Conservation (phyloP, 2,113 vertebrate species). For the Etia nguti region DNA sequence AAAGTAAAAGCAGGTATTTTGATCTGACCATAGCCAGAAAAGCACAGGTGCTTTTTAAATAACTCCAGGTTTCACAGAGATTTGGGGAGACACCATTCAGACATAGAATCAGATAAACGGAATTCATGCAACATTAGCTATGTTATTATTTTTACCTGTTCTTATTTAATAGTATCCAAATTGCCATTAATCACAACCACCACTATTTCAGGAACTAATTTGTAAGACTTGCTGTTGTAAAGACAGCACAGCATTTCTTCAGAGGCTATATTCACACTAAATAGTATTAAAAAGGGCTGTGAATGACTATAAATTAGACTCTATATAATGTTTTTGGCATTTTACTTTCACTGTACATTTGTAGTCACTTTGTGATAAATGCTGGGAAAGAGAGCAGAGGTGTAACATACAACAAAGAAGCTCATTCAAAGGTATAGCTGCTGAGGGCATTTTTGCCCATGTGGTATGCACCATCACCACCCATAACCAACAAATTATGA, state of each 20-base stretch:
- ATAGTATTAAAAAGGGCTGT: background rate
- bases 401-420: background rate
- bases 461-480: background rate
- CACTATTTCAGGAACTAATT: background rate
- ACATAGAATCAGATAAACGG: background rate
- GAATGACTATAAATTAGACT: background rate
- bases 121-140: background rate
- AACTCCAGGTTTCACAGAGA: background rate
- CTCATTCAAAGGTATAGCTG: background rate
- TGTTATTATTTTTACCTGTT: background rate
- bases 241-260: background rate
- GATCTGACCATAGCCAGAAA: background rate
- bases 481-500: background rate
- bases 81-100: background rate
- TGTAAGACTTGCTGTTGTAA: background rate
- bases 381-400: background rate
- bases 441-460: background rate
- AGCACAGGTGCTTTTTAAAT: background rate
- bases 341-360: background rate
- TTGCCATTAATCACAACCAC: background rate
- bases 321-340: background rate
- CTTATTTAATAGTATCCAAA: background rate
- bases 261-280: background rate
- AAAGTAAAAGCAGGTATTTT: background rate
- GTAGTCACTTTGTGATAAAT: background rate